Conservation (phyloP, 2,888 invertebrate species). For the Cheilosia urbana region DNA sequence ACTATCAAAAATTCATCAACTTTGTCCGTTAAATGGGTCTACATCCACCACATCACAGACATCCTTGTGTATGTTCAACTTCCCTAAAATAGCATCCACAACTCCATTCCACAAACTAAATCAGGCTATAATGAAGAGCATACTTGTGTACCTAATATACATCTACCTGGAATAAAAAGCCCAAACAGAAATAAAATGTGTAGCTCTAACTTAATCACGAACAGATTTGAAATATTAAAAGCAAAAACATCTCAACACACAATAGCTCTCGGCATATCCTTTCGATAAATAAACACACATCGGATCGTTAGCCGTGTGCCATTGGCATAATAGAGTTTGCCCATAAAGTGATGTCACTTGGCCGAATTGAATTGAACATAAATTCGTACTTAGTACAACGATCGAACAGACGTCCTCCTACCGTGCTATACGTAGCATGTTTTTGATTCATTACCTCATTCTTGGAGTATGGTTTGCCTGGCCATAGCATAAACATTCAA, state of each 20-base stretch:
- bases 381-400: slow-evolving; percentile 68
- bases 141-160: no score
- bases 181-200: not conserved
- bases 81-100: no score
- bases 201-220: slow-evolving; percentile 5
- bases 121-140: no score
- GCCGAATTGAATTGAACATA: slow-evolving; percentile 70
- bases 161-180: no score
- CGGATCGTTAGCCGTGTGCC: slow-evolving; percentile 32
- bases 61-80: no score
- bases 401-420: slow-evolving; percentile 30
- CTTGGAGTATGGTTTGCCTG: slow-evolving; percentile 25
- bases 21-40: no score
- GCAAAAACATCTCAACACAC: slow-evolving; percentile 6
- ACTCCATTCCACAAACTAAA: no score
- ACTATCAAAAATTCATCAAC: no score
- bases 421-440: slow-evolving; percentile 8
- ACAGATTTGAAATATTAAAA: slow-evolving; percentile 31
- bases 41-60: no score
- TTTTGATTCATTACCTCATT: slow-evolving; percentile 60
- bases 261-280: slow-evolving; percentile 3
- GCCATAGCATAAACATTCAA: slow-evolving; percentile 32
- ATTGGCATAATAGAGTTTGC: slow-evolving; percentile 9
- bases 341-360: slow-evolving; percentile 49
- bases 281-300: slow-evolving; percentile 24